These are phyloP conservation scores for Staurois parvus DNA, from an alignment of 2,797 vertebrate genomes.

Conservation along the genomic window DNA sequence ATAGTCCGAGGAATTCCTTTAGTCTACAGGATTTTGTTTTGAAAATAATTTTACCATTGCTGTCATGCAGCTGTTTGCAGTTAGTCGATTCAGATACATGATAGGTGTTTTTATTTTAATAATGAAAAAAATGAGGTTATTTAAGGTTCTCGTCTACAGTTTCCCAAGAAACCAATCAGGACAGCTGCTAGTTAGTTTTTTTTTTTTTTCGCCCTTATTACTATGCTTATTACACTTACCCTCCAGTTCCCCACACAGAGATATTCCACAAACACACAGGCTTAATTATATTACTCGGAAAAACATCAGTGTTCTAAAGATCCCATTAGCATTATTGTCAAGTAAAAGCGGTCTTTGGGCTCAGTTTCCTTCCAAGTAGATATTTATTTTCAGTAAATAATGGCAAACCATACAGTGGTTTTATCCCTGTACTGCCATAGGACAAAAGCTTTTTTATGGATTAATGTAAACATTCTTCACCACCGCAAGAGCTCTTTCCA, in stretches of 20 bases:
- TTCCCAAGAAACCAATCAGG: too few relatives aligned
- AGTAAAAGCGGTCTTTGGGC: conserved; percentile 30
- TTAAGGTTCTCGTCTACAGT: too few relatives aligned
- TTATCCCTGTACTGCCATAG: background rate
- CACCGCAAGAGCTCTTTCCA: conserved; percentile 7
- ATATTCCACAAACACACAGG: conserved; percentile 38
- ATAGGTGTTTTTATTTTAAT: conserved; percentile 24
- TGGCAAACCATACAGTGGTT: conserved; percentile 33
- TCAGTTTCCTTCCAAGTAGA: conserved; percentile 48
- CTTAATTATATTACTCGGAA: conserved; percentile 45
- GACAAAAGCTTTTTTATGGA: conserved; percentile 21
- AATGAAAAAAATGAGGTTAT: background rate
- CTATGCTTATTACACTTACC: too few relatives aligned
- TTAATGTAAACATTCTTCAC: conserved; percentile 18
- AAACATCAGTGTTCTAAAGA: conserved; percentile 54
- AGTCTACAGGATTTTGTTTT: background rate
- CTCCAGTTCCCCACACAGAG: background rate
- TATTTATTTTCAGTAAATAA: conserved; percentile 52
- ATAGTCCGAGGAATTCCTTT: too few relatives aligned
- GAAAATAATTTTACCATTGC: background rate
- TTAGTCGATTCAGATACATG: conserved; percentile 5
- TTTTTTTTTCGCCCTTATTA: too few relatives aligned
- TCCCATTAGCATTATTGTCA: conserved; percentile 30
- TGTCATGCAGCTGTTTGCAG: background rate
- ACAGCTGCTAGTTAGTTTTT: too few relatives aligned